These are phyloP conservation scores for Galeopterus variegatus DNA, from an alignment of 2,113 vertebrate species.

Conservation along the genomic window DNA sequence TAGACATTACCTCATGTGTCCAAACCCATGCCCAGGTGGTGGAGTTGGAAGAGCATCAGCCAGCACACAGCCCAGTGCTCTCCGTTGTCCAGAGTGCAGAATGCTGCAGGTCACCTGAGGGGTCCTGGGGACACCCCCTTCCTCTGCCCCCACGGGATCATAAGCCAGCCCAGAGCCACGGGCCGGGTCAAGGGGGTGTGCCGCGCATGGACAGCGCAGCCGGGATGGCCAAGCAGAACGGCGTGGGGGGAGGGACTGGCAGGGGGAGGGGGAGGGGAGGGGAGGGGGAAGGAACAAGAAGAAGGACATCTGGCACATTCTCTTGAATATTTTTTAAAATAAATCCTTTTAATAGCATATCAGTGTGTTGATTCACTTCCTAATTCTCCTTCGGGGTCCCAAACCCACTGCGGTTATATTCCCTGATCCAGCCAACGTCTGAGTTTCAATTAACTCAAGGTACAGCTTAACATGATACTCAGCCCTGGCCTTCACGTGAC, in stretches of 20 bases:
- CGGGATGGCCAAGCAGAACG: background rate
- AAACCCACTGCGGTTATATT: fast-evolving
- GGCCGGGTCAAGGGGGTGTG: background rate
- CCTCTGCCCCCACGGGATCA: background rate
- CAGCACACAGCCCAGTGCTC: background rate
- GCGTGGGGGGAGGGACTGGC: background rate
- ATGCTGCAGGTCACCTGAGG: background rate
- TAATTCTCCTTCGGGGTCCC: fast-evolving
- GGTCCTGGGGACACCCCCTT: background rate
- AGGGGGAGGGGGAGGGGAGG: fast-evolving
- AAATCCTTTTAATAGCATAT: fast-evolving
- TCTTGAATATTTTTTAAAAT: background rate
- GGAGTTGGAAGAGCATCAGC: background rate
- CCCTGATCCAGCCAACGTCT: background rate
- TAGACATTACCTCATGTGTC: fast-evolving
- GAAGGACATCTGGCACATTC: background rate
- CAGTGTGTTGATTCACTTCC: fast-evolving
- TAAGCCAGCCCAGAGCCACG: background rate
- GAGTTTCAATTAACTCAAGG: background rate
- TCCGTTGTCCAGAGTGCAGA: background rate
- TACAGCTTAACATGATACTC: no score
- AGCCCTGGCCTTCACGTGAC: background rate
- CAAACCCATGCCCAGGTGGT: fast-evolving
- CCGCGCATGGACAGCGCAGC: no score
- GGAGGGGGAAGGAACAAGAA: fast-evolving